A percentile compares a stretch with the other conserved stretches of the same genome.
Evolutionary conservation across 2,797 vertebrate species (phyloP).

Genomic region (Psittacula echo): DNA sequence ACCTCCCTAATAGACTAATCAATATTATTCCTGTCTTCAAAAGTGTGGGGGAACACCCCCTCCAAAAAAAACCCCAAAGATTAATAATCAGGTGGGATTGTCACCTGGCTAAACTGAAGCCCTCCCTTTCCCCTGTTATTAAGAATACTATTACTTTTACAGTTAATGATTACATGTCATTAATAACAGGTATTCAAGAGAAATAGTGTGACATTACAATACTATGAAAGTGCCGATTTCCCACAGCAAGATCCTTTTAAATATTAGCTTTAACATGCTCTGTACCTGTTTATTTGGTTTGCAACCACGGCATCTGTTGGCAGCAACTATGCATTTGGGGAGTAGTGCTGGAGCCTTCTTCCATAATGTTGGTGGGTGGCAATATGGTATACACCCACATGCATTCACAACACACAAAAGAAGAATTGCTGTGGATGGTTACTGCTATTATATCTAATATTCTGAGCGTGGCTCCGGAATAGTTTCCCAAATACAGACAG

Average conservation of each 20-base stretch:
- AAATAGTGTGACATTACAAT: not conserved
- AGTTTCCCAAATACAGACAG: not conserved
- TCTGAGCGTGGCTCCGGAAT: not conserved
- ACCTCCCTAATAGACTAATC: not conserved
- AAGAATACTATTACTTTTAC: not conserved
- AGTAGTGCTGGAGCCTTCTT: not conserved
- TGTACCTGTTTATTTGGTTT: not conserved
- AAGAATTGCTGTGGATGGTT: not conserved
- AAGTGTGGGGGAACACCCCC: not conserved
- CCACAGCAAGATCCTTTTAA: not conserved
- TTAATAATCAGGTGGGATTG: not conserved
- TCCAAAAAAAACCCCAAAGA: not conserved
- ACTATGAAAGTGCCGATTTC: not conserved
- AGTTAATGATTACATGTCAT: not conserved
- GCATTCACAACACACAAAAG: not conserved
- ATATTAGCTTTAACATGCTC: not conserved
- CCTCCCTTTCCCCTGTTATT: not conserved
- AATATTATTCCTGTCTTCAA: not conserved
- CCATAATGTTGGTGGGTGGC: not conserved
- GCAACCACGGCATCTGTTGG: not conserved
- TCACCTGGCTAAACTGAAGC: not conserved
- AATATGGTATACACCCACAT: not conserved
- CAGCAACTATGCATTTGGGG: not conserved
- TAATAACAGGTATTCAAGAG: not conserved
- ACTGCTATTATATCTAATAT: not conserved